These are phyloP conservation scores for Mactra quadrangularis DNA, from an alignment of 1,140 invertebrate genomes.

Conservation along the genomic window DNA sequence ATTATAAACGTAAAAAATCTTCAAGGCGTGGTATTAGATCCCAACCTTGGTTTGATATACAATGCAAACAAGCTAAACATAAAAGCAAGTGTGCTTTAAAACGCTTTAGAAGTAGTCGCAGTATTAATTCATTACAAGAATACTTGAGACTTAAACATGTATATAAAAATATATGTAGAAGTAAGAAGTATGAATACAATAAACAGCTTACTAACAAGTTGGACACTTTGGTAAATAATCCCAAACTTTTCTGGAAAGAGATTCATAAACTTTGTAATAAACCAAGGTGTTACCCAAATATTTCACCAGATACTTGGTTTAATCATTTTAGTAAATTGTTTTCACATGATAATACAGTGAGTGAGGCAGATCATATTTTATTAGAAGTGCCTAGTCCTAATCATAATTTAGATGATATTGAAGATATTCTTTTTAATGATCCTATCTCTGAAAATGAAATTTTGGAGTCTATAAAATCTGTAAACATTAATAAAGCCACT, in stretches of 20 bases:
- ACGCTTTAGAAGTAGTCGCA: not conserved
- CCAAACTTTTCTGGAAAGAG: not conserved
- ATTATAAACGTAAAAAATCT: not conserved
- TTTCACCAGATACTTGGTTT: not conserved
- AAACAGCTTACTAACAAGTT: not conserved
- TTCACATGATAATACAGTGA: not conserved
- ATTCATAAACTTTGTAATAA: not conserved
- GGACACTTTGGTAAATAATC: not conserved
- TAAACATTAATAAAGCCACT: constrained; percentile 1
- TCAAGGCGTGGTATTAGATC: too few relatives aligned
- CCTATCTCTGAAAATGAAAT: not conserved
- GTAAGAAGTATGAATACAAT: not conserved
- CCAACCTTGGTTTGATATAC: not conserved
- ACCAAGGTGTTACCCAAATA: not conserved
- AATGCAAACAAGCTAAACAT: not conserved
- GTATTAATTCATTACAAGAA: not conserved
- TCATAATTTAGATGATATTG: constrained; percentile 1
- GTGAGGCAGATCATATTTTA: not conserved
- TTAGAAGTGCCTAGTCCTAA: not conserved
- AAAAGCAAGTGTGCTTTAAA: not conserved
- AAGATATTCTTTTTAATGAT: not conserved
- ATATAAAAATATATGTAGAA: constrained; percentile 10
- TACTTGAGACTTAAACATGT: not conserved
- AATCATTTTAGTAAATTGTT: constrained; percentile 16
- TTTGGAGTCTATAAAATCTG: not conserved